Base-by-base conservation (phyloP, 2,797 vertebrate genomes). In the Channa striata region DNA sequence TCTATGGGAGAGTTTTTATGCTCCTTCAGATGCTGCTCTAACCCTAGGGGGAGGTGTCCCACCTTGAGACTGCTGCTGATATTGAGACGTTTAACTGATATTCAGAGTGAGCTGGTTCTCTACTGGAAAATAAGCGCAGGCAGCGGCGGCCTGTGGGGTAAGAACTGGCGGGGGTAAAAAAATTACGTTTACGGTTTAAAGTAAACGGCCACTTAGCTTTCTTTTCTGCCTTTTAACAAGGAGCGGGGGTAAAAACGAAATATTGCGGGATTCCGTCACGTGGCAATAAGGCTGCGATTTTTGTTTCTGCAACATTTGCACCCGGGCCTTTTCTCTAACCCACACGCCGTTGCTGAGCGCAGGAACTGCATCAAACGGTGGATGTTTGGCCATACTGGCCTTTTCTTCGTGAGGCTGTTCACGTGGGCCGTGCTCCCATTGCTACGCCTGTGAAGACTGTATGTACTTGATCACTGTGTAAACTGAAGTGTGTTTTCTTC, bases 91-190 rank as follows among this genome's bases (percentile, higher is more conserved):
- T 93, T 94, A 93, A 94, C 94, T 95, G 94, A 94, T 94, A 95
- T 95, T 96, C 96, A 96, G 96, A 94, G 92, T 95, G 96, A 96
- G 96, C 97, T 97, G 97, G 97, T 96, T 97, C 96, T 97, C 96
- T 95, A 96, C 95, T 94, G 95, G 96, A 96, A 95, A 95, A 88
- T 94, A 94, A 92, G 95, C 90, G 86, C 91, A 89, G 91, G 86
- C 91, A 81, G 87, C 65, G 76, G 85, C 81, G 90, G 92, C 92
- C 91, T 93, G 93, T 91, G 91, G 92, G 92, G 86, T 83, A 70
- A 85, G 90, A 93, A 90, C 84, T 81, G 92, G 89, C 83, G 64
- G 87, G 88, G 88, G 82, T 59, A 71, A 62, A 16, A 25, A 36
- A 39, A 62, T 59, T 68, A 64, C 43, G 77, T 87, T 85, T 83